These are phyloP conservation scores for Oncopodura yosiiana DNA, from an alignment of 1,140 invertebrate species.

Conservation along the genomic window DNA sequence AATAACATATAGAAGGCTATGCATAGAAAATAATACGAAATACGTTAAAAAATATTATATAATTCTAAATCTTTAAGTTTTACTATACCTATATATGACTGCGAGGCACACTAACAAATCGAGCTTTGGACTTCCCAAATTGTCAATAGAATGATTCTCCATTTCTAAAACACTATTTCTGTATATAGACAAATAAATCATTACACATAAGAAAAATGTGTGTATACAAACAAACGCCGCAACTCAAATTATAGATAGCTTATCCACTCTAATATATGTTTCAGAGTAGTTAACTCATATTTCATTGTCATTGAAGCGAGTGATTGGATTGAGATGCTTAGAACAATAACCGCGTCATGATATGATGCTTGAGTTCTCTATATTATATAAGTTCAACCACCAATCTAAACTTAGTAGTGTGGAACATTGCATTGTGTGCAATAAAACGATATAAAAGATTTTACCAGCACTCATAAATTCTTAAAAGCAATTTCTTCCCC, in stretches of 20 bases:
- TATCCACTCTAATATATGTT: not conserved
- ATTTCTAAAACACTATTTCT: conserved; percentile 34
- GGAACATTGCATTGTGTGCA: no score
- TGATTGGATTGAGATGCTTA: conserved; percentile 27
- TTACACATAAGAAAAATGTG: conserved; percentile 3
- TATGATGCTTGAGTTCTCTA: no score
- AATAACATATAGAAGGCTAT: conserved; percentile 33
- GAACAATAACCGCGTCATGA: no score
- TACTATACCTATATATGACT: conserved; percentile 31
- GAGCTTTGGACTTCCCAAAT: conserved; percentile 29
- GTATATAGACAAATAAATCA: conserved; percentile 1
- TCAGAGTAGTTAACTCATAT: conserved; percentile 11
- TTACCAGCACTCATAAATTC: no score
- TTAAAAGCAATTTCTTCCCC: no score
- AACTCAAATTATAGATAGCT: not conserved
- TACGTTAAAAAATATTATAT: no score
- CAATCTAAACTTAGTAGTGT: no score
- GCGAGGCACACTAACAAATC: conserved; percentile 33
- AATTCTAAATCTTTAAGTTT: no score
- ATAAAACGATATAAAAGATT: no score
- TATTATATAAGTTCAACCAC: no score
- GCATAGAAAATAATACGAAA: no score
- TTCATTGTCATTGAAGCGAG: conserved; percentile 25
- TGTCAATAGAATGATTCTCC: conserved; percentile 28
- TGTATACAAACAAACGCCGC: no score